Base-by-base conservation (phyloP, 2,113 vertebrate species). In the Dendropsophus ebraccatus region DNA sequence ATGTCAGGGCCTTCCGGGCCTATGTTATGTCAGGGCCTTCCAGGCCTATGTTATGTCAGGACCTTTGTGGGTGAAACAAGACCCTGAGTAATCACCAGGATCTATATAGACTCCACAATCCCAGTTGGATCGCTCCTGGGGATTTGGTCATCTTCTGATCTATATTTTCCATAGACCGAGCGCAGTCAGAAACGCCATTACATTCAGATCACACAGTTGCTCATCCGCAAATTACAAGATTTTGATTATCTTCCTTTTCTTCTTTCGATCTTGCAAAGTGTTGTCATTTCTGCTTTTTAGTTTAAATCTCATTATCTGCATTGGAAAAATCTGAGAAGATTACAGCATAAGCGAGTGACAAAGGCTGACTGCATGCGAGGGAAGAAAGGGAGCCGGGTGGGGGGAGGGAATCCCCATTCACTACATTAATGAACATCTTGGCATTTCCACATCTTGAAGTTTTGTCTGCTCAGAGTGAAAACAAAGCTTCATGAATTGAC, bases 401-500 rank as follows among this genome's bases (percentile, higher is more conserved):
- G 79, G 50, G 79, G 79, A 70, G 35, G 60, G 79, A 17, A 67
- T 30, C 60, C 28, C 60, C 60, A 81, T 81, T 81, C 79, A 67
- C 37, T 16, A 21, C 32, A 25, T 67, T 81, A 81, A 41, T 49
- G 60, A 81, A 49, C 60, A 49, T 81, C 79, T 81, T 67, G 60
- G 41, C 60, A 69, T 81, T 81, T 81, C 23, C 11, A 25, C 79
- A 49, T 30, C 41, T 67, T 47, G 79, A 81, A 81, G 60, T 67
- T 81, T 81, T 81, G 79, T 17, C 60, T 81, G 35, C 60, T 3
- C 41, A 28, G 35, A 47, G 41, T 67, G 11, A 65, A 81, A 81
- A 49, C 56, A 81, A 81, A 81, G 58, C 58, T 49, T 69, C 17
- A 19, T 81, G 79, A 81, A 69, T 67, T 81, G 79, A 65, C 23